phyloP scores from a whole-genome alignment of 2,113 vertebrate species.

The Sylvilagus bachmani region DNA sequence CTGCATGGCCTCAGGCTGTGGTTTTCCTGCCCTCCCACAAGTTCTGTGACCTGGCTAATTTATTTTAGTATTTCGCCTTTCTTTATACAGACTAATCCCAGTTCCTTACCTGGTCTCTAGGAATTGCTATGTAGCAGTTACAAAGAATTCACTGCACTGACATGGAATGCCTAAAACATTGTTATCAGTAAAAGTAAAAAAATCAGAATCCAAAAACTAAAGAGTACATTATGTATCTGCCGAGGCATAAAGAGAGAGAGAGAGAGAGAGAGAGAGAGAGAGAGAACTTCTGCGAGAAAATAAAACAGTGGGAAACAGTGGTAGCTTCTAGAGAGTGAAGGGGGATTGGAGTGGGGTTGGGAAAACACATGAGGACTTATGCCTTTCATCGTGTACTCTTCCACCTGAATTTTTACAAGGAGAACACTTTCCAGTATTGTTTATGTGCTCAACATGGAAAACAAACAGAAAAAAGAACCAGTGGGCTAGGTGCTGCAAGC shows the following conservation, averaged over 20 bases:
- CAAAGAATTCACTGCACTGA: not conserved
- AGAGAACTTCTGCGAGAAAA: not conserved
- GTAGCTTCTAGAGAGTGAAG: not conserved
- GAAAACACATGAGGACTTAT: not conserved
- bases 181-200: not conserved
- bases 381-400: not conserved
- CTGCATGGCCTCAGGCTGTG: not conserved
- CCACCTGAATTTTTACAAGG: not conserved
- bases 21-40: not conserved
- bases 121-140: not conserved
- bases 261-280: too few species aligned
- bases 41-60: not conserved
- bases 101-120: not conserved
- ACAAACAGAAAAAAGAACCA: not conserved
- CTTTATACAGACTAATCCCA: not conserved
- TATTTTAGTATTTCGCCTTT: not conserved
- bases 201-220: not conserved
- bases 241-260: not conserved
- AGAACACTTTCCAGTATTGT: not conserved
- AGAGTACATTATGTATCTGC: not conserved
- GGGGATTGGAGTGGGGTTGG: fast-evolving
- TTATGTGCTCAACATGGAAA: conserved; percentile 9
- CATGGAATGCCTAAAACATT: not conserved
- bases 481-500: not conserved
- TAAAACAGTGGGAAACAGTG: not conserved